These are phyloP conservation scores for Bergia sp. DNA, from an alignment of 92 coral and sea anemone genomes.

Conservation along the genomic window DNA sequence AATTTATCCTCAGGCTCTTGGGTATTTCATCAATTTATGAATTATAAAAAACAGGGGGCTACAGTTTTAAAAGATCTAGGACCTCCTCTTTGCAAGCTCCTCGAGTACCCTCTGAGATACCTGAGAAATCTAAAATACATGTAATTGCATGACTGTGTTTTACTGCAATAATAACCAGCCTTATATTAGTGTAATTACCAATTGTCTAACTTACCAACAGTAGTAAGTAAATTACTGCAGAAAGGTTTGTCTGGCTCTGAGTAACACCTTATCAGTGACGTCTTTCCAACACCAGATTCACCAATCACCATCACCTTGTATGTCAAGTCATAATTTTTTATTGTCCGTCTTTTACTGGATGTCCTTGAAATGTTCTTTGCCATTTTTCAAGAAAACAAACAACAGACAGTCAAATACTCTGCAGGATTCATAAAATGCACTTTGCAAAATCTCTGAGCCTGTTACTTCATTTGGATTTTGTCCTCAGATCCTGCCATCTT, in stretches of 20 bases:
- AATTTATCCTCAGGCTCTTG: no score
- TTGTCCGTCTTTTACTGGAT: conserved; percentile 38
- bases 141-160: no score
- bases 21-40: no score
- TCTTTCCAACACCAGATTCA: conserved; percentile 88
- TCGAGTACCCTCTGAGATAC: no score
- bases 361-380: not conserved
- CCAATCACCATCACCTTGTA: conserved; percentile 92
- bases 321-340: conserved; percentile 72
- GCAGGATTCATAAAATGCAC: not conserved
- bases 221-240: conserved; percentile 58
- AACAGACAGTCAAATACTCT: not conserved
- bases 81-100: no score
- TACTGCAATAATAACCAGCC: no score
- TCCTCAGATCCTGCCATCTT: not conserved
- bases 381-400: not conserved
- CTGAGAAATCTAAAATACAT: no score
- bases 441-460: not conserved
- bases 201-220: conserved; percentile 71
- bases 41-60: no score
- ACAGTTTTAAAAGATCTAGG: no score
- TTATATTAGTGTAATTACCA: not conserved
- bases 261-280: conserved; percentile 77
- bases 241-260: conserved; percentile 79
- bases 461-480: not conserved